These are phyloP conservation scores for Aromia moschata DNA, from an alignment of 2,888 invertebrate genomes.

Conservation along the genomic window DNA sequence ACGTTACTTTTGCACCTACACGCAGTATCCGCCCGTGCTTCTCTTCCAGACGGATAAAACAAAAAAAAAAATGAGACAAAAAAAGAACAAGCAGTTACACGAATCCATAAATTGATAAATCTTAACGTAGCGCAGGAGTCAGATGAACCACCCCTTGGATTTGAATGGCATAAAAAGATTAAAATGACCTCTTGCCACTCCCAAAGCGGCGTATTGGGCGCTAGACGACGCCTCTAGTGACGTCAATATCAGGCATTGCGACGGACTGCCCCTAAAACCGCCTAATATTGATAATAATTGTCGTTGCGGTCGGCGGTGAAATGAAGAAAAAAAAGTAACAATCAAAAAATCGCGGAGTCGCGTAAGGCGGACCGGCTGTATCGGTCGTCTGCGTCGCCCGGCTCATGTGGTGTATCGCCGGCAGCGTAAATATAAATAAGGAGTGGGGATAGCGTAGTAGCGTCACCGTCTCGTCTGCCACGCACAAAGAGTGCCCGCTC, in stretches of 20 bases:
- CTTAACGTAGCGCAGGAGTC: constrained; percentile 58
- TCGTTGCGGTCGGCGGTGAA: constrained; percentile 34
- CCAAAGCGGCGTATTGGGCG: constrained; percentile 62
- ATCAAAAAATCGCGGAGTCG: constrained; percentile 17
- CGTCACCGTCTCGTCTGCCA: too few species aligned
- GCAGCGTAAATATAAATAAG: constrained; percentile 62
- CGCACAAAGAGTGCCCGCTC: constrained; percentile 23
- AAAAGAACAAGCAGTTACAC: constrained; percentile 21
- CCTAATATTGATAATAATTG: constrained; percentile 42
- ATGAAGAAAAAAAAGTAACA: constrained; percentile 23
- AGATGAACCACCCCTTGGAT: constrained; percentile 61
- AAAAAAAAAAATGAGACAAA: constrained; percentile 22
- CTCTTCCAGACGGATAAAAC: constrained; percentile 19
- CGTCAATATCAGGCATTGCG: constrained; percentile 60
- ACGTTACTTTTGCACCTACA: too few species aligned
- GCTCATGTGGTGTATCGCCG: constrained; percentile 54
- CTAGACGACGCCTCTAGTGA: constrained; percentile 61
- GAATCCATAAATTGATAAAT: constrained; percentile 41
- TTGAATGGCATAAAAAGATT: constrained; percentile 65
- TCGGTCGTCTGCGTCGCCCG: constrained; percentile 40
- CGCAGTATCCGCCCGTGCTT: neutral
- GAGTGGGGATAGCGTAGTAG: constrained; percentile 54
- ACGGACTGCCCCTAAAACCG: constrained; percentile 58
- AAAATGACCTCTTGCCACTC: constrained; percentile 64
- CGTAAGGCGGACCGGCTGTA: constrained; percentile 41